phyloP scores from a whole-genome alignment of 1,140 invertebrate species.

The Ceratina australensis region DNA sequence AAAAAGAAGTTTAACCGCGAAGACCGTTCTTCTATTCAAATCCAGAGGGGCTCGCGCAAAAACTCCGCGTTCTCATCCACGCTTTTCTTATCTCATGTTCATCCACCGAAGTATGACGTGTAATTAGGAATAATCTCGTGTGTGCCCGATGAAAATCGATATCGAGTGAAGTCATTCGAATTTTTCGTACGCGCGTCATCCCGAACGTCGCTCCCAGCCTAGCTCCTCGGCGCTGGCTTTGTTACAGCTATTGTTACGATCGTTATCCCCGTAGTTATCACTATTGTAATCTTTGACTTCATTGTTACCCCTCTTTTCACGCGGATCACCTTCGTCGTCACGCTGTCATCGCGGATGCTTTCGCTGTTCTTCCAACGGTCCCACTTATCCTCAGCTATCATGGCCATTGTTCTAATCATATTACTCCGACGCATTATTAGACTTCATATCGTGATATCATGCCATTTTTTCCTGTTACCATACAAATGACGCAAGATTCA shows the following conservation, averaged over 20 bases:
- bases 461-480: too few relatives aligned
- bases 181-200: not conserved
- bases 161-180: not conserved
- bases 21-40: too few relatives aligned
- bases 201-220: not conserved
- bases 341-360: not conserved
- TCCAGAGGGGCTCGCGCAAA: too few relatives aligned
- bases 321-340: not conserved
- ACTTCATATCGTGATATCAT: too few relatives aligned
- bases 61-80: too few relatives aligned
- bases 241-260: slow-evolving; percentile 11
- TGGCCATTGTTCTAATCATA: slow-evolving; percentile 32
- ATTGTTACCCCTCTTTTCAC: slow-evolving; percentile 12
- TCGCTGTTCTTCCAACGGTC: not conserved
- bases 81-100: not conserved
- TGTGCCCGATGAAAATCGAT: slow-evolving; percentile 18
- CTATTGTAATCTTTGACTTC: slow-evolving; percentile 1
- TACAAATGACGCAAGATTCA: too few relatives aligned
- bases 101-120: not conserved
- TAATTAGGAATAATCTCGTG: not conserved
- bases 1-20: too few relatives aligned
- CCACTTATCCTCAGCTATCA: not conserved
- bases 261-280: slow-evolving; percentile 2
- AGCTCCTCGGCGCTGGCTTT: slow-evolving; percentile 5
- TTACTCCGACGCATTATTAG: too few relatives aligned